Evolutionary conservation across 2,888 invertebrate genomes (phyloP), one percentile per base, ranked within the genome.

Genomic region (Meiosimyza platycephala): DNA sequence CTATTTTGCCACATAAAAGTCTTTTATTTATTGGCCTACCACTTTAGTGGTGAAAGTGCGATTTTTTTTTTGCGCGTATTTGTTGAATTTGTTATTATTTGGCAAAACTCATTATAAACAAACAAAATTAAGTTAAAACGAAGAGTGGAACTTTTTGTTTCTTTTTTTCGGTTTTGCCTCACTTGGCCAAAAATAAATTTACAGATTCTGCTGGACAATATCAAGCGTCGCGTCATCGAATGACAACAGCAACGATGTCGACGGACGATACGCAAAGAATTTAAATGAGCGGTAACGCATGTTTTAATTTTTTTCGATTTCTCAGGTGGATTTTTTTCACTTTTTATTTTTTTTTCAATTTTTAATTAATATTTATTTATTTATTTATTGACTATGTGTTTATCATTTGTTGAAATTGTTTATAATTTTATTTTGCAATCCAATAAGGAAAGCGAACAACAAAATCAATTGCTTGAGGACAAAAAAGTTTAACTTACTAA

Each of bases 231-330:
- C 54, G 59, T 22, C 22, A 28, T 22, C 13, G 13, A 7, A 13
- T n/a, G 22, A 62, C 16, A 40, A 15, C 13, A 62, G 40, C 40
- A 9, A 40, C 40, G 40, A 40, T 40, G 77, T 75, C 76, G 76
- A 77, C 79, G 80, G 76, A 77, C 79, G 80, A 76, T 82, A 78
- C 81, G 81, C 77, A 78, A 78, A 80, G 81, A 82, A 82, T 82
- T 82, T 82, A 80, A 82, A 82, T 82, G 80, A 81, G 82, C 80
- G 79, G 81, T 79, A 81, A 82, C 80, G 81, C 81, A 79, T 80
- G 81, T 82, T 81, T 81, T 80, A 72, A 60, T 71, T 59, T 74
- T n/a, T 50, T 66, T 66, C 57, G 62, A 28, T 48, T 72, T 65
- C 48, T 71, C 70, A 73, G 73, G 69, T 70, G 60, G 59, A 69